Conservation (phyloP, 1,140 invertebrate genomes). For the Probaryconus sp. region DNA sequence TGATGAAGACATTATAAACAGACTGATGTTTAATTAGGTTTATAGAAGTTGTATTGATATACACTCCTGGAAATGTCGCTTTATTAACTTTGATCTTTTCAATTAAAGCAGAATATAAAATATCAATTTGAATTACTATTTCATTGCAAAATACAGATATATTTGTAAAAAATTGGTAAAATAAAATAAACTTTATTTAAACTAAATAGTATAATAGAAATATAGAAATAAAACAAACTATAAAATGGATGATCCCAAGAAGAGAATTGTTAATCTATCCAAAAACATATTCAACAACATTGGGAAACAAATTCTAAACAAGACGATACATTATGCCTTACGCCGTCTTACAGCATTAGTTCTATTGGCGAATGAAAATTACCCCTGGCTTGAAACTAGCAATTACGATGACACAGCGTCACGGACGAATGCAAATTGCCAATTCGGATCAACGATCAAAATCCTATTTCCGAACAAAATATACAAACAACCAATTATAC, state of each 20-base stretch:
- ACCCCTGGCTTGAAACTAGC: background rate
- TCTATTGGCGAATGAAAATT: slow-evolving; percentile 20
- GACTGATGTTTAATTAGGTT: too few relatives aligned
- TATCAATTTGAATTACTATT: too few relatives aligned
- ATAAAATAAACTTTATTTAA: too few relatives aligned
- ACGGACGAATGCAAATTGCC: slow-evolving; percentile 33
- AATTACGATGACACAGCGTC: slow-evolving; percentile 15
- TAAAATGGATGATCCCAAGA: background rate
- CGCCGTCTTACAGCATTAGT: slow-evolving; percentile 10
- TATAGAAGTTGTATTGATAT: too few relatives aligned
- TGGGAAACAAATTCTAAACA: background rate
- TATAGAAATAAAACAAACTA: too few relatives aligned
- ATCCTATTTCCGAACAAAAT: slow-evolving; percentile 25
- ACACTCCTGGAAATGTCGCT: too few relatives aligned
- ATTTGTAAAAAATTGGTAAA: too few relatives aligned
- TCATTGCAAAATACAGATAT: too few relatives aligned
- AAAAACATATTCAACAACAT: background rate
- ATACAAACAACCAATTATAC: slow-evolving; percentile 15
- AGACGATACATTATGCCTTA: background rate
- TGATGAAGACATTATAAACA: too few relatives aligned
- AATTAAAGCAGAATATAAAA: too few relatives aligned
- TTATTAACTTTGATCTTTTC: too few relatives aligned
- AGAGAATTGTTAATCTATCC: slow-evolving; percentile 3
- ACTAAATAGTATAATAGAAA: too few relatives aligned
- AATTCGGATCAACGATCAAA: slow-evolving; percentile 41